These are phyloP conservation scores for Poliocrania exsul DNA, from an alignment of 2,797 vertebrate species.

Conservation along the genomic window DNA sequence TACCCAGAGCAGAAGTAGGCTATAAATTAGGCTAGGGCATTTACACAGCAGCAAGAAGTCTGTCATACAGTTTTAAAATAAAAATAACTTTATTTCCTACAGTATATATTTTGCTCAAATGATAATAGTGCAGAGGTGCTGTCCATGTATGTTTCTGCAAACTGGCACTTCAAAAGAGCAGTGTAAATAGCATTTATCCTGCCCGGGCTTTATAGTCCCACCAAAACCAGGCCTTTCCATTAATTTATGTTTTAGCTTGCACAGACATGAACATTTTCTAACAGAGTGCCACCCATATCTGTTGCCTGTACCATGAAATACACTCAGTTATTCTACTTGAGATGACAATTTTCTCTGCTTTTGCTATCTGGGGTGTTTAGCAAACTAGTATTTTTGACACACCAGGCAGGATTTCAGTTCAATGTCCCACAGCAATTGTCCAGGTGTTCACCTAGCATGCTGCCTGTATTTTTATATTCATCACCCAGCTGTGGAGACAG, in stretches of 20 bases:
- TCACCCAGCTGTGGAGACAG: not conserved
- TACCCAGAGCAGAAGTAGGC: conserved; percentile 21
- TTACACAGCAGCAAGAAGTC: not conserved
- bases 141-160: not conserved
- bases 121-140: not conserved
- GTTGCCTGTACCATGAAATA: not conserved
- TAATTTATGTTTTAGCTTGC: not conserved
- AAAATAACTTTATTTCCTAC: not conserved
- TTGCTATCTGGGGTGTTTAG: not conserved
- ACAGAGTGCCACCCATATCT: not conserved
- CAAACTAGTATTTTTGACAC: not conserved
- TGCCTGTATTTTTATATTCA: not conserved
- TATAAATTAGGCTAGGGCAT: not conserved
- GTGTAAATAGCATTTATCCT: not conserved
- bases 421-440: not conserved
- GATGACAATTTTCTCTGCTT: not conserved
- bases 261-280: not conserved
- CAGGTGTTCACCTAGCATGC: not conserved
- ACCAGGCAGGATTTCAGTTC: not conserved
- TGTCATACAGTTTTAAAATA: conserved; percentile 6
- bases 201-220: not conserved
- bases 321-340: not conserved
- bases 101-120: not conserved
- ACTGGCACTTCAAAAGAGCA: not conserved
- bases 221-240: not conserved